A percentile compares a stretch with the other conserved stretches of the same genome.
Evolutionary conservation across 1,140 invertebrate genomes (phyloP).

Genomic region (Drosophila virilis): DNA sequence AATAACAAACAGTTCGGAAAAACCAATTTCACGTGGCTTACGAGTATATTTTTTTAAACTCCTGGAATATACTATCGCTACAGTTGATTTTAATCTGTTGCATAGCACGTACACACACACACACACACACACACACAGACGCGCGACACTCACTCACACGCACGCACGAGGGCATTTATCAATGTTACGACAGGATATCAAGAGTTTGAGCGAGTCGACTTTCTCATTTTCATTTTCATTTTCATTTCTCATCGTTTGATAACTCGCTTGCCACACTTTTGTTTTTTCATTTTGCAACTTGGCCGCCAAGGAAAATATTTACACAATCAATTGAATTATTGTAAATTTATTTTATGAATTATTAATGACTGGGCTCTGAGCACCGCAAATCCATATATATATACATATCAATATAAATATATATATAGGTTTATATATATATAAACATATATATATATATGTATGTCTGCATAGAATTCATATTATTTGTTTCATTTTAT

Average conservation of each 20-base stretch:
- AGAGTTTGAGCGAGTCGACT: constrained; percentile 9
- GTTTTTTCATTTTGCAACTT: constrained; percentile 3
- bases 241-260: constrained; percentile 23
- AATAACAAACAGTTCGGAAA: not conserved
- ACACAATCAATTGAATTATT: constrained; percentile 80
- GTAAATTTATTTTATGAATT: constrained; percentile 75
- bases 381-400: constrained; percentile 6
- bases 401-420: not conserved
- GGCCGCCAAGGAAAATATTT: constrained; percentile 66
- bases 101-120: constrained; percentile 4
- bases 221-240: constrained; percentile 24
- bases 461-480: not conserved
- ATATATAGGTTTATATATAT: not conserved
- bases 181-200: constrained; percentile 15
- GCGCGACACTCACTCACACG: not conserved
- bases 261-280: constrained; percentile 18
- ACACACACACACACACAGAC: not conserved
- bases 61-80: not conserved
- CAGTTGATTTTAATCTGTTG: constrained; percentile 35
- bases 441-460: not conserved
- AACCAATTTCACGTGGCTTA: constrained; percentile 39
- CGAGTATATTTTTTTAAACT: constrained; percentile 4
- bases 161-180: constrained; percentile 34
- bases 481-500: constrained; percentile 42
- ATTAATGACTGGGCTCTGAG: constrained; percentile 65